phyloP scores from a whole-genome alignment of 2,797 vertebrate genomes.

The Leontocebus nigricollis region DNA sequence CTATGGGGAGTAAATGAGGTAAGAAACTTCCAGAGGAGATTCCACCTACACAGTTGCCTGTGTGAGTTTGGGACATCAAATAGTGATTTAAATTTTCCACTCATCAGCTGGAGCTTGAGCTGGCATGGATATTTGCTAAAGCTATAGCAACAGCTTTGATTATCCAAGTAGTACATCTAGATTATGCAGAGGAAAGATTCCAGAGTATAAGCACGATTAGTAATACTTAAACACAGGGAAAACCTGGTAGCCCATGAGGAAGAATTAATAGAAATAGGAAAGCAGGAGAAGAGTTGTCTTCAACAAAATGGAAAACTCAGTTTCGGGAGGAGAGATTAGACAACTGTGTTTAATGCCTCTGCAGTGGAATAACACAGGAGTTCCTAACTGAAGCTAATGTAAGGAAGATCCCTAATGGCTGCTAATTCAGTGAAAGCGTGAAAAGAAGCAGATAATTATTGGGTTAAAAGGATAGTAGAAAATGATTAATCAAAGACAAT shows the following conservation, averaged over 20 bases:
- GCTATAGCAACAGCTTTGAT: background rate
- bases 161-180: background rate
- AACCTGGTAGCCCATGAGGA: fast-evolving
- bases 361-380: background rate
- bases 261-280: background rate
- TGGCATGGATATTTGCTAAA: background rate
- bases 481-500: background rate
- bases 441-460: background rate
- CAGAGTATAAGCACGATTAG: background rate
- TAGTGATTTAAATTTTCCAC: background rate
- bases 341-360: background rate
- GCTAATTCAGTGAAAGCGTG: background rate
- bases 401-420: background rate
- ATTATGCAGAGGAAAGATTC: background rate
- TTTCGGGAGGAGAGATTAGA: background rate
- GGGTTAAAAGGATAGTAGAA: background rate
- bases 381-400: fast-evolving
- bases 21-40: background rate
- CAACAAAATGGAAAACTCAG: background rate
- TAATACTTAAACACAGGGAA: background rate
- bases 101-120: background rate
- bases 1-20: background rate
- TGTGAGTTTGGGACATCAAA: background rate
- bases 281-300: background rate
- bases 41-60: fast-evolving